A percentile compares a stretch with the other conserved stretches of the same genome.
These are phyloP conservation scores for Liparis tanakae DNA, from an alignment of 2,797 vertebrate genomes.

Conservation along the genomic window DNA sequence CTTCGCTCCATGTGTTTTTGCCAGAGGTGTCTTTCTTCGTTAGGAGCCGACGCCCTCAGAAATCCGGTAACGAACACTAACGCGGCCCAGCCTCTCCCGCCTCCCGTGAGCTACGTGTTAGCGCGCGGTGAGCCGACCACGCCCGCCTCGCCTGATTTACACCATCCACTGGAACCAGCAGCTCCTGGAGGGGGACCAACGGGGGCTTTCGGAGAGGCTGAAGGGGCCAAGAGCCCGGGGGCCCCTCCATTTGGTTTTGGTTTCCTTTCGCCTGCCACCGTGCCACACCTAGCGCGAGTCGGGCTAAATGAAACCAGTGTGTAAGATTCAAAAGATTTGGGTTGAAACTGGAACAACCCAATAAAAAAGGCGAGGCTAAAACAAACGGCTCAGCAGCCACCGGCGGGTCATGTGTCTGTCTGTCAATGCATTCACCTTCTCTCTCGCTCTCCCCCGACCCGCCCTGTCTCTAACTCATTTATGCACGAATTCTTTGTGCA, in stretches of 20 bases:
- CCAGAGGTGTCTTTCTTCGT: constrained; percentile 66
- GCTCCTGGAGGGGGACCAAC: constrained; percentile 73
- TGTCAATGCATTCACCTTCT: constrained; percentile 68
- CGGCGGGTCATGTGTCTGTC: constrained; percentile 72
- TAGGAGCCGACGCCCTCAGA: constrained; percentile 53
- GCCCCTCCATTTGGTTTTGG: constrained; percentile 80
- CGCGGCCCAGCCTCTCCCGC: constrained; percentile 55
- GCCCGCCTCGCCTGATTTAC: constrained; percentile 78
- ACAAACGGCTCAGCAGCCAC: constrained; percentile 58
- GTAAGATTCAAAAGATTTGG: constrained; percentile 67
- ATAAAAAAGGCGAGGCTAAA: constrained; percentile 72
- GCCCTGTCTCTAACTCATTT: constrained; percentile 65
- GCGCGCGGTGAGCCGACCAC: constrained; percentile 69
- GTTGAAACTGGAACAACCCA: constrained; percentile 67
- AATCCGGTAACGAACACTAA: constrained; percentile 27
- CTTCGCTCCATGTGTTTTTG: constrained; percentile 20
- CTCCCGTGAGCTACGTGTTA: constrained; percentile 53
- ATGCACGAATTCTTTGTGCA: constrained; percentile 64
- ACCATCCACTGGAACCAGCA: constrained; percentile 66
- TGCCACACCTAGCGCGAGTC: constrained; percentile 83
- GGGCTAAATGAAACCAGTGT: constrained; percentile 83
- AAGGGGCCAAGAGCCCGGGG: constrained; percentile 66
- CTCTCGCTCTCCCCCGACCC: constrained; percentile 30
- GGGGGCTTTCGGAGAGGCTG: constrained; percentile 57
- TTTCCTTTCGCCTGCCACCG: constrained; percentile 80